These are phyloP conservation scores for Heliocidaris tuberculata DNA, from an alignment of 35 echinoderm and acorn worm genomes.

Conservation along the genomic window DNA sequence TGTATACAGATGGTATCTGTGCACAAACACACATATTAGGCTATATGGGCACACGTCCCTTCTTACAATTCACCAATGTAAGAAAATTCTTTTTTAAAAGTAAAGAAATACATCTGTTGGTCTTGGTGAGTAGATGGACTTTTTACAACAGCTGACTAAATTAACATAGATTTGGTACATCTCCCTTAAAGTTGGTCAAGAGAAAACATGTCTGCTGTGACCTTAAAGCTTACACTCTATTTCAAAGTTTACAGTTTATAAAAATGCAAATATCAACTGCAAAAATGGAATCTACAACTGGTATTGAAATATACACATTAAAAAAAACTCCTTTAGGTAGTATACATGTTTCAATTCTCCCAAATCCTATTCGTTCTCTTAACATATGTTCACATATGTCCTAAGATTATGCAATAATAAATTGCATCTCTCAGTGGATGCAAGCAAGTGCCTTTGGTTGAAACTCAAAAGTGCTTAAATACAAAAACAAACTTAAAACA, in stretches of 20 bases:
- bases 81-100: background rate
- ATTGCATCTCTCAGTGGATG: background rate
- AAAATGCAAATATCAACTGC: background rate
- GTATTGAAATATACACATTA: background rate
- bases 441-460: background rate
- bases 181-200: background rate
- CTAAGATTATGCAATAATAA: too few species aligned
- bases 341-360: background rate
- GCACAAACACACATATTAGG: background rate
- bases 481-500: background rate
- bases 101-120: background rate
- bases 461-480: background rate
- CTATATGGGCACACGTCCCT: background rate
- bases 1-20: background rate
- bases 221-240: too few species aligned
- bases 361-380: background rate
- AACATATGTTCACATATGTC: too few species aligned
- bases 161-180: background rate
- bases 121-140: background rate
- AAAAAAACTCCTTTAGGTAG: background rate
- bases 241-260: too few species aligned
- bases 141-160: background rate
- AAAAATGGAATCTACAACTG: background rate
- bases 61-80: background rate
- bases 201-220: background rate